A percentile compares a stretch with the other conserved stretches of the same genome.
phyloP scores from a whole-genome alignment of 2,797 vertebrate genomes.

The Poeciliopsis turneri region DNA sequence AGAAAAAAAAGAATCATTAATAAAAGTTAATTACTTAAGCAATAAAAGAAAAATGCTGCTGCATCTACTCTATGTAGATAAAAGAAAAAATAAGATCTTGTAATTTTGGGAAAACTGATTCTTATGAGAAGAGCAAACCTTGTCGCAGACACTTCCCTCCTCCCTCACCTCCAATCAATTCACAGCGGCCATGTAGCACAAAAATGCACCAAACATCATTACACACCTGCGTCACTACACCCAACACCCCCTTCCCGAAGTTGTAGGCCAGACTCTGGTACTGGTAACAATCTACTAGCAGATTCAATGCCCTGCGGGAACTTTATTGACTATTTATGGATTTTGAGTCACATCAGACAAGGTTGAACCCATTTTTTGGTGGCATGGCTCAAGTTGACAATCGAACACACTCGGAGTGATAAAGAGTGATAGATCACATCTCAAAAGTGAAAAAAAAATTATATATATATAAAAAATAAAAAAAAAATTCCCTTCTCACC shows the following conservation, averaged over 20 bases:
- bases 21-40: not conserved
- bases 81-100: not conserved
- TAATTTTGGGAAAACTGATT: not conserved
- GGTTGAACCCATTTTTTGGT: not conserved
- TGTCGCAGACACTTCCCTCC: constrained; percentile 19
- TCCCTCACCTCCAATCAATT: constrained; percentile 21
- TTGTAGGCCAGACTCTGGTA: constrained; percentile 43
- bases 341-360: constrained; percentile 1
- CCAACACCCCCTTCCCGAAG: not conserved
- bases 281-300: constrained; percentile 43
- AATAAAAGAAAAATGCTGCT: not conserved
- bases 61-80: not conserved
- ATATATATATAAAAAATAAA: too few species aligned
- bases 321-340: not conserved
- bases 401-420: not conserved
- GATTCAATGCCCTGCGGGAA: constrained; percentile 35
- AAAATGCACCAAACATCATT: constrained; percentile 53
- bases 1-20: not conserved
- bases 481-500: too few species aligned
- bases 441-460: not conserved
- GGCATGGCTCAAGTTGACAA: not conserved
- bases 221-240: constrained; percentile 3
- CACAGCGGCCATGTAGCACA: constrained; percentile 64
- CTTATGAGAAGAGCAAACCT: constrained; percentile 2
- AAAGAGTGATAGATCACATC: not conserved